Evolutionary conservation across 2,797 vertebrate genomes (phyloP).

Genomic region (Halcyon badia): DNA sequence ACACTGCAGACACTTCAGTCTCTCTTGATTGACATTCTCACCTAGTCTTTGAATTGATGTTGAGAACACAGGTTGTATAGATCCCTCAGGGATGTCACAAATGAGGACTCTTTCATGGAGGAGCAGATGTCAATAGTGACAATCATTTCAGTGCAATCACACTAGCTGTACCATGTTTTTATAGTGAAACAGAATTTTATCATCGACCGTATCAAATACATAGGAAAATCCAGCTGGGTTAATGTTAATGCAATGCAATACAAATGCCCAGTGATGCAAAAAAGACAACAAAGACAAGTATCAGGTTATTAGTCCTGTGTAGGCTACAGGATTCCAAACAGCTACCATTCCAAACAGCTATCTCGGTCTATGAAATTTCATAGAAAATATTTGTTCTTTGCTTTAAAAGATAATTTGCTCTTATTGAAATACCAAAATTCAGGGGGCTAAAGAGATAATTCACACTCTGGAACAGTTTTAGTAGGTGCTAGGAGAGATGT

Average conservation of each 20-base stretch:
- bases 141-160: slow-evolving; percentile 55
- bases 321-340: neutral
- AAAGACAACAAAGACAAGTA: neutral
- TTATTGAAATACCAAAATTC: neutral
- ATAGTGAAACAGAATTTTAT: slow-evolving; percentile 65
- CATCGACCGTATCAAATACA: slow-evolving; percentile 60
- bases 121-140: slow-evolving; percentile 70
- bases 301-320: neutral
- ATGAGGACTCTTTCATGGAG: slow-evolving; percentile 51
- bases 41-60: slow-evolving; percentile 48
- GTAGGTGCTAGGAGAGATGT: neutral
- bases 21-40: slow-evolving; percentile 41
- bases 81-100: slow-evolving; percentile 52
- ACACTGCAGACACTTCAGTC: slow-evolving; percentile 8
- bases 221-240: slow-evolving; percentile 63
- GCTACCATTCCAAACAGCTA: neutral
- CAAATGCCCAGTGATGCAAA: slow-evolving; percentile 14
- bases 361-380: neutral
- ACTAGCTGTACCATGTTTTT: slow-evolving; percentile 54
- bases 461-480: neutral
- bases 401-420: neutral
- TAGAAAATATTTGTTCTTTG: neutral
- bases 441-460: neutral
- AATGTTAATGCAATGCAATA: slow-evolving; percentile 36
- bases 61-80: slow-evolving; percentile 6